Evolutionary conservation across 37 sponge, comb jelly and placozoan genomes (phyloP).

Genomic region (Crambe crambe): DNA sequence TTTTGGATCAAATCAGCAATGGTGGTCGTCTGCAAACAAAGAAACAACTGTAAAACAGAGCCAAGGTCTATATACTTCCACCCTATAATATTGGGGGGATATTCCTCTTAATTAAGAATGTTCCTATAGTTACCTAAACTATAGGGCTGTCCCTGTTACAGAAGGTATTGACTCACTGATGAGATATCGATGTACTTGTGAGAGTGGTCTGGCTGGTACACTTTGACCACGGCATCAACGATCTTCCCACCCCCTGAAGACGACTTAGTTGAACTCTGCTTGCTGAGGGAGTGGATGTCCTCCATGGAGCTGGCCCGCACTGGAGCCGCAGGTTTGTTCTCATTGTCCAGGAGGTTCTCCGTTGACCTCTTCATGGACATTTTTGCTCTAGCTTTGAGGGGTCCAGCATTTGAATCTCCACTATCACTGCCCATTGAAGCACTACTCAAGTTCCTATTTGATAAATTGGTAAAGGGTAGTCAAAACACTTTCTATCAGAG

Average conservation of each 20-base stretch:
- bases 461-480: too few relatives aligned
- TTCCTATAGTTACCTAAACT: too few relatives aligned
- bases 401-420: conserved; percentile 13
- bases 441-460: neutral
- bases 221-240: conserved; percentile 69
- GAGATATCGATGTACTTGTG: conserved; percentile 70
- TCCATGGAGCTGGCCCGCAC: conserved; percentile 52
- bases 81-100: too few relatives aligned
- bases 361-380: conserved; percentile 20
- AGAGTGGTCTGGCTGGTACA: conserved; percentile 76
- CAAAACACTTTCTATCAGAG: too few relatives aligned
- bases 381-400: conserved; percentile 46
- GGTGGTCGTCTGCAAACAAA: conserved; percentile 46
- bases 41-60: too few relatives aligned
- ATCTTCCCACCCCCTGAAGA: conserved; percentile 9
- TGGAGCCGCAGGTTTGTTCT: neutral
- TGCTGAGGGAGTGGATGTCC: conserved; percentile 43
- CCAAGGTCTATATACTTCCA: too few relatives aligned
- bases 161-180: conserved; percentile 55
- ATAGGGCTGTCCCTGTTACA: too few relatives aligned
- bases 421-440: neutral
- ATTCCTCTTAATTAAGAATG: too few relatives aligned
- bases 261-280: neutral
- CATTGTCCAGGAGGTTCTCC: conserved; percentile 33
- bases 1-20: conserved; percentile 54